phyloP scores from a whole-genome alignment of 2,113 vertebrate genomes.

The Psittacula cyanocephala region DNA sequence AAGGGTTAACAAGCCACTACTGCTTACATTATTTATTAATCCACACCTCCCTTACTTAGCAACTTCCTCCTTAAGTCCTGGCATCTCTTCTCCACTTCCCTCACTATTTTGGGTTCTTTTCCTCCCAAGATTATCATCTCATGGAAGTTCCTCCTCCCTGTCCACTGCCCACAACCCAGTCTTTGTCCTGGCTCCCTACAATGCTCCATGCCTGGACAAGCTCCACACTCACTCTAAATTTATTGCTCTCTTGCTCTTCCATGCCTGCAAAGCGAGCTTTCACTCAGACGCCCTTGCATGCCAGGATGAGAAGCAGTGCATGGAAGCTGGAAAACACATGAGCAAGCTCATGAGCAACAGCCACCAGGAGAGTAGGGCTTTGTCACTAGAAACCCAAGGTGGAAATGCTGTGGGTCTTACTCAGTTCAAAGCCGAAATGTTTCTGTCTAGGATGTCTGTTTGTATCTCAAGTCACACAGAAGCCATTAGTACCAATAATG shows the following conservation, averaged over 20 bases:
- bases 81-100: slow-evolving; percentile 12
- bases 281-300: background rate
- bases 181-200: slow-evolving; percentile 2
- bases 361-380: background rate
- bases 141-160: background rate
- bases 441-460: slow-evolving; percentile 58
- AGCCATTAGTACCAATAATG: slow-evolving; percentile 65
- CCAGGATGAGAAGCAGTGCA: background rate
- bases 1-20: background rate
- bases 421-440: slow-evolving; percentile 58
- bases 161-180: background rate
- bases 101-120: background rate
- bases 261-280: background rate
- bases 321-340: background rate
- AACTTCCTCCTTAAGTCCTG: slow-evolving; percentile 2
- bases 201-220: rapidly evolving
- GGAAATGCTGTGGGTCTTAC: background rate
- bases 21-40: background rate
- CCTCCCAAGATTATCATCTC: background rate
- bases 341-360: background rate
- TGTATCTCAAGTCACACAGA: slow-evolving; percentile 59
- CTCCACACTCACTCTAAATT: background rate
- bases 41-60: slow-evolving; percentile 2
- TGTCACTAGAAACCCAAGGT: background rate
- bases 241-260: slow-evolving; percentile 2